Conservation (phyloP, 2,113 vertebrate species). For the Phyllopteryx taeniolatus region DNA sequence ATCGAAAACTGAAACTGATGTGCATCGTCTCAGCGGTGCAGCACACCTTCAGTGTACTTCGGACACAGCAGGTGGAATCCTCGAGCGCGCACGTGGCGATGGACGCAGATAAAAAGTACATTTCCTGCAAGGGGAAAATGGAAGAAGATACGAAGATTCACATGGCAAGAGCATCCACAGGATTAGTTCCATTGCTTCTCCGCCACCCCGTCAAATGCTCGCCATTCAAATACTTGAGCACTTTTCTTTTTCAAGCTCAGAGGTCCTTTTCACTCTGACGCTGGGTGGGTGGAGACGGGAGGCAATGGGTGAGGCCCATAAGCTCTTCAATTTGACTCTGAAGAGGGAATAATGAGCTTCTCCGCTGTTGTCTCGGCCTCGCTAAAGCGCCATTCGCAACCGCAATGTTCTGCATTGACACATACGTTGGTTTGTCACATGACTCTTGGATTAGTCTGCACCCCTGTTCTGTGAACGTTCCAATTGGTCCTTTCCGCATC, state of each 20-base stretch:
- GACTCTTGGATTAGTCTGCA: conserved; percentile 63
- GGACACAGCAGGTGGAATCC: background rate
- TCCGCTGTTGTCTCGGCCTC: conserved; percentile 61
- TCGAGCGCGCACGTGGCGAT: background rate
- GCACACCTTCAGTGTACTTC: background rate
- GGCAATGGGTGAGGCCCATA: conserved; percentile 35
- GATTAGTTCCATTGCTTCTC: conserved; percentile 32
- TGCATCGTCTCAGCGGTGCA: background rate
- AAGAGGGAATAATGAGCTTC: conserved; percentile 68
- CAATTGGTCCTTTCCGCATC: conserved; percentile 57
- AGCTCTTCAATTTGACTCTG: conserved; percentile 58
- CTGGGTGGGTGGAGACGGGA: conserved; percentile 28
- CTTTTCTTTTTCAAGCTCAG: conserved; percentile 65
- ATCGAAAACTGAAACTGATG: background rate
- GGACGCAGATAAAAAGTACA: background rate
- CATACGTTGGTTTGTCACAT: conserved; percentile 66
- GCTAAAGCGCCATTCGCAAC: conserved; percentile 52
- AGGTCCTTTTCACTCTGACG: conserved; percentile 47
- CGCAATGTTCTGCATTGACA: conserved; percentile 64
- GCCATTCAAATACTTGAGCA: conserved; percentile 46
- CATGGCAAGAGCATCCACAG: background rate
- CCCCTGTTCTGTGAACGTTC: conserved; percentile 36
- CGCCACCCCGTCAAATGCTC: conserved; percentile 22
- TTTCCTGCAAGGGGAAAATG: background rate
- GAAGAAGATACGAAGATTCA: background rate